These are phyloP conservation scores for Coreoperca whiteheadi DNA, from an alignment of 2,113 vertebrate genomes.

Conservation along the genomic window DNA sequence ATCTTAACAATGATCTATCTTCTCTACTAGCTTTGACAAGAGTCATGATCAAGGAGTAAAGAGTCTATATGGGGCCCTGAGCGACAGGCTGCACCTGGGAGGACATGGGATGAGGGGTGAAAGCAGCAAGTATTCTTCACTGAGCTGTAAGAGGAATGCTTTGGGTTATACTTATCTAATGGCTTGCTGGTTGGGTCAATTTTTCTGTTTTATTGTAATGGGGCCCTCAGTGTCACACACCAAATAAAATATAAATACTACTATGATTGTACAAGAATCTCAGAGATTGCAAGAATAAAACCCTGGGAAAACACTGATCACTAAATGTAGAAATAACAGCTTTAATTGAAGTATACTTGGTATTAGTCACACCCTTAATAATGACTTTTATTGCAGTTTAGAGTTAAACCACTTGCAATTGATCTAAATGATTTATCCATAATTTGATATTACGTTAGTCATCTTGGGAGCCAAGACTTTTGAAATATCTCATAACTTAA, in stretches of 20 bases:
- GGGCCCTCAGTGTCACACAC: conserved; percentile 1
- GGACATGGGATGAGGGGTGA: not conserved
- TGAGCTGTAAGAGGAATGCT: not conserved
- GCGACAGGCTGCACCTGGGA: conserved; percentile 17
- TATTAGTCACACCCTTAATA: not conserved
- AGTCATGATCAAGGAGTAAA: conserved; percentile 49
- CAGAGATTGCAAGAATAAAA: not conserved
- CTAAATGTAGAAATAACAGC: not conserved
- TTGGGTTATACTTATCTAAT: conserved; percentile 11
- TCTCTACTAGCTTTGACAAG: conserved; percentile 43
- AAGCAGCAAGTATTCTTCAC: conserved; percentile 3
- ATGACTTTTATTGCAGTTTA: not conserved
- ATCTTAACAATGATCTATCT: conserved; percentile 56
- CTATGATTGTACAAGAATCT: not conserved
- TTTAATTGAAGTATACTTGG: not conserved
- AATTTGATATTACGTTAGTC: not conserved
- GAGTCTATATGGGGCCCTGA: conserved; percentile 11
- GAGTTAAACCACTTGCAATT: not conserved
- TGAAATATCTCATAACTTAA: no score
- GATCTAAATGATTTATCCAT: not conserved
- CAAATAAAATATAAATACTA: conserved; percentile 23
- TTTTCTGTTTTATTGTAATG: conserved; percentile 31
- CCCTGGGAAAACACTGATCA: not conserved
- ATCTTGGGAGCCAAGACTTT: not conserved
- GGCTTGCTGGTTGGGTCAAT: conserved; percentile 12